Percentiles rank a stretch among this genome's conserved stretches.
Evolutionary conservation across 2,797 vertebrate species (phyloP).

Genomic region (Cephalopachus bancanus): DNA sequence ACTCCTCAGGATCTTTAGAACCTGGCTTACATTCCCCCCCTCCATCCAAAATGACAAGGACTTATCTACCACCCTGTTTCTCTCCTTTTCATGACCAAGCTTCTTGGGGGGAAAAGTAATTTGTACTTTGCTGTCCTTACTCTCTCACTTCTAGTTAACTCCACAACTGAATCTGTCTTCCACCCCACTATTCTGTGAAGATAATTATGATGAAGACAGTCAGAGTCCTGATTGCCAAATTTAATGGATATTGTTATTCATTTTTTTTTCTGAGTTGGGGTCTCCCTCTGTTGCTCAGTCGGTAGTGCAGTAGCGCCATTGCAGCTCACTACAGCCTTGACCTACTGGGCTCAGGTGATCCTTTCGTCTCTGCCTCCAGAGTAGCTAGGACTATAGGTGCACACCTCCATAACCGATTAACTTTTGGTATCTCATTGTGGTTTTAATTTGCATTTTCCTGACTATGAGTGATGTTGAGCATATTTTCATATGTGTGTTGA

Average conservation of each 20-base stretch:
- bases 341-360: no score
- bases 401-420: no score
- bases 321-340: no score
- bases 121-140: background rate
- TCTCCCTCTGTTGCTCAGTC: no score
- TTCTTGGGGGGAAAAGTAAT: background rate
- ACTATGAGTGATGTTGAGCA: no score
- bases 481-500: no score
- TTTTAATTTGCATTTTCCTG: no score
- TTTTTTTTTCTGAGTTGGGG: no score
- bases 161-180: background rate
- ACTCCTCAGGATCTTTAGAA: background rate
- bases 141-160: background rate
- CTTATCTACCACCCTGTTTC: background rate
- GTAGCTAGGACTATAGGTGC: no score
- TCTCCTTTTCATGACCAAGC: background rate
- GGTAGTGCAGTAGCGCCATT: no score
- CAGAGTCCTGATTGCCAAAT: background rate
- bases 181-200: background rate
- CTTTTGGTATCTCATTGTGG: no score
- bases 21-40: background rate
- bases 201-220: background rate
- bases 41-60: background rate
- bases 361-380: no score
- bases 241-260: background rate